phyloP scores from a whole-genome alignment of 2,888 invertebrate species.

The Mactromeris polynyma region DNA sequence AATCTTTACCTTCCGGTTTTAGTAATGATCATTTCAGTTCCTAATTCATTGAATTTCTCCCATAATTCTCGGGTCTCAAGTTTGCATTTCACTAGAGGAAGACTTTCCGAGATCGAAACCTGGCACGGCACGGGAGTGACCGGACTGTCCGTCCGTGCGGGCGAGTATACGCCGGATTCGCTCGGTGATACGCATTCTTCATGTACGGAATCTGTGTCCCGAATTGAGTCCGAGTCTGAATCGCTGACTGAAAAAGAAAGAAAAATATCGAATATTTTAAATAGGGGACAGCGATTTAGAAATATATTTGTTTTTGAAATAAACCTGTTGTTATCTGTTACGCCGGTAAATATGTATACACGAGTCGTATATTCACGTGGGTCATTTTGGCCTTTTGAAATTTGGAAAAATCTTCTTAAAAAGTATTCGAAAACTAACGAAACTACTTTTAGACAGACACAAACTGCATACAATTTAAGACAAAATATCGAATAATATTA shows the following conservation, averaged over 20 bases:
- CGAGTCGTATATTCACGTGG: no score
- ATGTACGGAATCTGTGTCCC: constrained; percentile 39
- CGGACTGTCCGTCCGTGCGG: constrained; percentile 53
- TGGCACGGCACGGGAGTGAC: constrained; percentile 44
- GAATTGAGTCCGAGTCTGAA: constrained; percentile 60
- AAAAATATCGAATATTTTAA: no score
- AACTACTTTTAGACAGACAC: no score
- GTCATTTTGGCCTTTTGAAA: no score
- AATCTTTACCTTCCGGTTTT: constrained; percentile 96
- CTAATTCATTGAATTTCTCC: constrained; percentile 95
- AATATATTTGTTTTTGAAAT: no score
- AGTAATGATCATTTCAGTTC: constrained; percentile 99
- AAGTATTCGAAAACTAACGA: no score
- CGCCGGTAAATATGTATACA: no score
- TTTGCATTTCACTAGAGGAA: constrained; percentile 90
- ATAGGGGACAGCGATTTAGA: no score
- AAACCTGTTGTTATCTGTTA: no score
- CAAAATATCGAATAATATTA: no score
- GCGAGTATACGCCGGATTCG: constrained; percentile 52
- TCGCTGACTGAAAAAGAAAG: constrained; percentile 66
- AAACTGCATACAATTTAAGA: no score
- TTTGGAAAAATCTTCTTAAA: no score
- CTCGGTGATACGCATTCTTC: constrained; percentile 52
- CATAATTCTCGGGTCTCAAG: constrained; percentile 98
- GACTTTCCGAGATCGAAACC: constrained; percentile 11